Conservation (phyloP, 2,888 invertebrate species). For the Oxytorus armatus region DNA sequence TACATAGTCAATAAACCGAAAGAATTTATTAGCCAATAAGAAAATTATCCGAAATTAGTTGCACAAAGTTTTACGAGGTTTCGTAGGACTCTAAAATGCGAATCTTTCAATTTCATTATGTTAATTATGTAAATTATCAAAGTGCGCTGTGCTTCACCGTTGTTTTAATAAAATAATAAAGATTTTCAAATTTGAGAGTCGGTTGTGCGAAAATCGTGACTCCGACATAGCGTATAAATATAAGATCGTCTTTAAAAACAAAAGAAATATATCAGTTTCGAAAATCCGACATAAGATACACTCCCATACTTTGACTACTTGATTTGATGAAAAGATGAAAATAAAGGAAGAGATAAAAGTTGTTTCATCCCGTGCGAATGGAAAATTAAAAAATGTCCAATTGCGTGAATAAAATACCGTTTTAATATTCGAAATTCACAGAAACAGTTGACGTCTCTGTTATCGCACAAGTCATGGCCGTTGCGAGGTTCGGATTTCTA, state of each 20-base stretch:
- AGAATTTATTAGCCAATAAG: too few species aligned
- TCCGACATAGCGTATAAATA: too few species aligned
- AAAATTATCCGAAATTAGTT: too few species aligned
- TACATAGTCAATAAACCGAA: conserved; percentile 8
- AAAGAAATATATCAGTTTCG: too few species aligned
- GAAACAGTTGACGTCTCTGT: too few species aligned
- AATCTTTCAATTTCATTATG: too few species aligned
- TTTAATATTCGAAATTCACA: conserved; percentile 46
- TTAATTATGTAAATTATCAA: conserved; percentile 38
- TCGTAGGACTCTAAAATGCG: too few species aligned
- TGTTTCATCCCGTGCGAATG: conserved; percentile 48
- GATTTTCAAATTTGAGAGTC: not conserved
- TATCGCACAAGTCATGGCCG: too few species aligned
- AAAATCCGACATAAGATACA: too few species aligned
- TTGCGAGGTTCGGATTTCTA: too few species aligned
- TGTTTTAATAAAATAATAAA: conserved; percentile 45
- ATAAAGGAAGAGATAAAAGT: conserved; percentile 13
- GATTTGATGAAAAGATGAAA: conserved; percentile 15
- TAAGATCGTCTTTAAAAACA: too few species aligned
- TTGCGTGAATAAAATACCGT: conserved; percentile 50
- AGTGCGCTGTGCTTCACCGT: conserved; percentile 59
- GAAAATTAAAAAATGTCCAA: conserved; percentile 35
- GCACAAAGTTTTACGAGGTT: conserved; percentile 18
- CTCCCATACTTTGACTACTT: too few species aligned
- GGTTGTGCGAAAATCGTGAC: conserved; percentile 41